Percentiles rank a stretch among this genome's conserved stretches.
Conservation (phyloP, 2,888 invertebrate species). For the Mantis religiosa region DNA sequence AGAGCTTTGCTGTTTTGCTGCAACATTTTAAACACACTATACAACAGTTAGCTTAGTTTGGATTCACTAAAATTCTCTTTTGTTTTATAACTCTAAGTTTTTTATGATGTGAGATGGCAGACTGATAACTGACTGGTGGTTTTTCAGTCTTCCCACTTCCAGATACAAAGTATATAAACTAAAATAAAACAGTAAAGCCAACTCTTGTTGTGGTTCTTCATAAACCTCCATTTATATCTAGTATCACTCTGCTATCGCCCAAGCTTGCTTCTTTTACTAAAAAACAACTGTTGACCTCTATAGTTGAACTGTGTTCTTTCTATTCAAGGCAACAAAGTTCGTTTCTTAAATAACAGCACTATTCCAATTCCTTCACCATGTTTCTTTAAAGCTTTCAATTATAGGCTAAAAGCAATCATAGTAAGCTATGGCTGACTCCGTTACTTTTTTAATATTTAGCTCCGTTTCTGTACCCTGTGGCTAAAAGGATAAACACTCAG, state of each 20-base stretch:
- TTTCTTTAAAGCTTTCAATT: not conserved
- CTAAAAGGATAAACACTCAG: not conserved
- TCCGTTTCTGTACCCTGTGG: not conserved
- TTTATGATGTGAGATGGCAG: constrained; percentile 20
- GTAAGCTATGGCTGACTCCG: not conserved
- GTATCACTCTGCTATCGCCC: not conserved
- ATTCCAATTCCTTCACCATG: not conserved
- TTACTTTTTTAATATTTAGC: too few species aligned
- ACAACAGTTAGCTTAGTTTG: not conserved
- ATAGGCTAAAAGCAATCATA: not conserved
- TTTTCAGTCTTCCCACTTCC: not conserved
- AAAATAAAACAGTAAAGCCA: not conserved
- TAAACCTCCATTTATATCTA: not conserved
- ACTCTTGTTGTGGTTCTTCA: not conserved
- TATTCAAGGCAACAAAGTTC: not conserved
- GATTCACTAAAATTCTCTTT: not conserved
- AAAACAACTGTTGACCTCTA: not conserved
- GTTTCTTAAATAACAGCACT: not conserved
- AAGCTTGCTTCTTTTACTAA: not conserved
- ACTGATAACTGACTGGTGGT: not conserved
- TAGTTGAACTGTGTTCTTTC: not conserved
- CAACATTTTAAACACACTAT: not conserved
- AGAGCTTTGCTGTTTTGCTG: not conserved
- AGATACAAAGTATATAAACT: not conserved
- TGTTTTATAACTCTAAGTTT: not conserved